Base-by-base conservation (phyloP, 2,797 vertebrate genomes). In the Falco concolor region DNA sequence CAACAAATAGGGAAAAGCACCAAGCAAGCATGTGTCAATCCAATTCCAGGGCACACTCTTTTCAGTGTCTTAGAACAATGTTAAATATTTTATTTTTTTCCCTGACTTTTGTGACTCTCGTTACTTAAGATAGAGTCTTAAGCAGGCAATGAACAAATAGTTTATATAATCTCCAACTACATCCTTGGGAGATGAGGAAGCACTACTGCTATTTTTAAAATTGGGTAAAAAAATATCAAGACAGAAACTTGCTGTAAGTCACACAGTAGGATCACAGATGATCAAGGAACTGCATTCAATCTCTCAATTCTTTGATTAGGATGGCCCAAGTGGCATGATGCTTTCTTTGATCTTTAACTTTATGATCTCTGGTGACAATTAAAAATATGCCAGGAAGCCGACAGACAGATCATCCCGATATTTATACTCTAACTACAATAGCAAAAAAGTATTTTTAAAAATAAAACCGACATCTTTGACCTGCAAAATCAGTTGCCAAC, bases 221-320 rank as follows among this genome's bases (percentile, higher is more conserved):
- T 9, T 8, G 14, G 3, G 21, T 16, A 0, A 3, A 6, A 3
- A 6, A 10, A 30, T 30, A 30, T 1, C 3, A 5, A 8, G 1
- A 45, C 8, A 53, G 61, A 87, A 95, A 65, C 20, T 72, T 68
- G 12, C 38, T 56, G 3, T 63, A 63, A 80, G 17, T 84, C 22
- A 45, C 14, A 61, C 0, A 44, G 56, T 21, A 81, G 50, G 50
- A 90, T 42, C 57, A 36, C 14, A 68, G 16, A 82, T 34, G 59
- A 72, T 50, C 65, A 92, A 87, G 67, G 70, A 84, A 79, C 47
- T 80, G 56, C 79, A 85, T 40, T 78, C 20, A 40, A 6, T 34
- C 17, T 42, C 72, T 47, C 52, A 75, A 0, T 50, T 67, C 65
- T 95, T 78, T 94, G 61, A 94, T 72, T 78, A 80, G 49, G 56